Evolutionary conservation across 2,113 vertebrate species (phyloP).

Genomic region (Larimichthys crocea): DNA sequence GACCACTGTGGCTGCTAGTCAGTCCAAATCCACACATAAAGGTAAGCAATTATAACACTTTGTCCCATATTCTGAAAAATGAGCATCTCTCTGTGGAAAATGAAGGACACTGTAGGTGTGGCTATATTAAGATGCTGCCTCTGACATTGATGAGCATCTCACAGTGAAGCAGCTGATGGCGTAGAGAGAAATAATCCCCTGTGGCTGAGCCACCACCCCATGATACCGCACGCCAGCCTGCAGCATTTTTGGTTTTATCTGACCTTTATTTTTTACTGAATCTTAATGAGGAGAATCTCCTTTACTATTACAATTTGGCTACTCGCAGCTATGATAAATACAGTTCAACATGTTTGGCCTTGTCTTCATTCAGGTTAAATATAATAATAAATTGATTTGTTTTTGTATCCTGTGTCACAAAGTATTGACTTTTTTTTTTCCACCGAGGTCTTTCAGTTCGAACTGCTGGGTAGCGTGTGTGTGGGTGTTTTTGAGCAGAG

Average conservation of each 20-base stretch:
- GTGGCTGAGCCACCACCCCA: neutral
- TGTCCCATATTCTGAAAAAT: neutral
- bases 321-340: neutral
- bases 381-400: constrained; percentile 15
- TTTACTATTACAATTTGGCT: neutral
- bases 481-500: constrained; percentile 25
- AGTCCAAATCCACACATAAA: constrained; percentile 89
- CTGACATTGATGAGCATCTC: constrained; percentile 6
- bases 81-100: neutral
- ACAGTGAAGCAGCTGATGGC: neutral
- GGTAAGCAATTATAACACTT: constrained; percentile 78
- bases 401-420: constrained; percentile 20
- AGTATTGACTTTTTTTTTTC: constrained; percentile 1
- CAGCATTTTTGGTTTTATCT: constrained; percentile 28
- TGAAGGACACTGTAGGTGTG: no score
- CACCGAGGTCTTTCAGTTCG: neutral
- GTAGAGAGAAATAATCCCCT: neutral
- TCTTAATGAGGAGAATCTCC: constrained; percentile 29
- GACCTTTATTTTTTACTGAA: constrained; percentile 49
- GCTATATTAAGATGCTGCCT: neutral
- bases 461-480: neutral
- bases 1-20: constrained; percentile 84
- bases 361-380: constrained; percentile 5
- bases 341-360: constrained; percentile 8
- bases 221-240: constrained; percentile 18